Conservation (phyloP, 53 echinoderm and acorn worm species). For the Apostichopus leukothele region DNA sequence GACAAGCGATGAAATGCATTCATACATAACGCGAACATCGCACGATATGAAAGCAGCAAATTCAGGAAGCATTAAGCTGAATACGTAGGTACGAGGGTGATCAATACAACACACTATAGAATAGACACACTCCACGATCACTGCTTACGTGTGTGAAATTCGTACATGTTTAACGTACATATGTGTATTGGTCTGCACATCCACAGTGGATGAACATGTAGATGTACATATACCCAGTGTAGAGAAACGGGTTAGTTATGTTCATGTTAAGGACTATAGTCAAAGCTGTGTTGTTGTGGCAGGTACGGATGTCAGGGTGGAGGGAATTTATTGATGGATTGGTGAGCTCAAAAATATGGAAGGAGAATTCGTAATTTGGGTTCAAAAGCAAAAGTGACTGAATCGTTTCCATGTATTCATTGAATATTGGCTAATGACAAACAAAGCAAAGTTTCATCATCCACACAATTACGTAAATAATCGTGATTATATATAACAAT, state of each 20-base stretch:
- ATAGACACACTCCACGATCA: not conserved
- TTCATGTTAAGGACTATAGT: too few relatives aligned
- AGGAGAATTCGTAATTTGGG: too few relatives aligned
- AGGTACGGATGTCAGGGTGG: too few relatives aligned
- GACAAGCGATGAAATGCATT: conserved; percentile 34
- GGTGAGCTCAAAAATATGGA: too few relatives aligned
- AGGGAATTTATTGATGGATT: too few relatives aligned
- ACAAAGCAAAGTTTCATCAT: too few relatives aligned
- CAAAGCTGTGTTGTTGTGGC: too few relatives aligned
- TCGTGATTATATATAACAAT: too few relatives aligned
- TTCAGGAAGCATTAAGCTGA: conserved; percentile 25
- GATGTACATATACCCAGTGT: too few relatives aligned
- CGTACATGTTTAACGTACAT: not conserved
- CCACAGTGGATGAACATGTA: not conserved
- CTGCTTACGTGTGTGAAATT: not conserved
- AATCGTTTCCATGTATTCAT: not conserved
- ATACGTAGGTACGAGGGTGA: conserved; percentile 5
- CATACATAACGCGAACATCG: conserved; percentile 39
- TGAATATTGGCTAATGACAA: not conserved
- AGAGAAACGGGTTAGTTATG: too few relatives aligned
- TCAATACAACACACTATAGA: conserved; percentile 17
- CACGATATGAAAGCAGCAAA: conserved; percentile 25
- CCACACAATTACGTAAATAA: too few relatives aligned
- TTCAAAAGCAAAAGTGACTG: not conserved
- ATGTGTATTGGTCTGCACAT: not conserved